Percentiles rank a stretch among this genome's conserved stretches.
These are phyloP conservation scores for Oedothorax gibbosus DNA, from an alignment of 1,140 invertebrate genomes.

Conservation along the genomic window DNA sequence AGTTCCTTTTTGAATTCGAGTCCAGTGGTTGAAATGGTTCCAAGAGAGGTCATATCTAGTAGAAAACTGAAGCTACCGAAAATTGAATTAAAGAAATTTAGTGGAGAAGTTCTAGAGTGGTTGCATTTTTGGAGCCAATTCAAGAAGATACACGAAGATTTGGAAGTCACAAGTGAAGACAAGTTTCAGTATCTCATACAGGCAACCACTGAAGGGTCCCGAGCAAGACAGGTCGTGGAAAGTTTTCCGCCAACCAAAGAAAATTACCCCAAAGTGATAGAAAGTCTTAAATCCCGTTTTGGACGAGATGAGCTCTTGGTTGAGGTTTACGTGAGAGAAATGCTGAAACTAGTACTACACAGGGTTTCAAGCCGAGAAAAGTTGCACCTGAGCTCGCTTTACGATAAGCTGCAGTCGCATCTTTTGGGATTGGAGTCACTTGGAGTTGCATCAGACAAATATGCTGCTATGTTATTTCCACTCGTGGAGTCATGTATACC, in stretches of 20 bases:
- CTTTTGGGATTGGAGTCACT: no score
- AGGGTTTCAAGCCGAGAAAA: no score
- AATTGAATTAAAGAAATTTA: neutral
- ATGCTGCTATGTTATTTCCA: no score
- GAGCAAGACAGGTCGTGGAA: neutral
- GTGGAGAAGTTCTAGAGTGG: neutral
- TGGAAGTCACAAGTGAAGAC: neutral
- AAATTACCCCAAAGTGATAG: constrained; percentile 1
- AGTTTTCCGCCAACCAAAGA: neutral
- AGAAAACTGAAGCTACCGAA: neutral
- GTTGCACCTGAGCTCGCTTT: no score
- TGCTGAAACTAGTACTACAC: no score
- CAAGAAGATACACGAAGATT: neutral
- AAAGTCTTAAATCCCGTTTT: neutral
- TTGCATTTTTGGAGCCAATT: constrained; percentile 21
- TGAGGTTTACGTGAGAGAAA: neutral
- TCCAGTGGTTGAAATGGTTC: no score
- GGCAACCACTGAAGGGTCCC: neutral
- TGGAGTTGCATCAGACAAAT: no score
- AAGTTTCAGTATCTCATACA: constrained; percentile 13
- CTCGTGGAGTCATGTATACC: no score
- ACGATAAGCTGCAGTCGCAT: no score
- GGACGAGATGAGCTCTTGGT: constrained; percentile 6
- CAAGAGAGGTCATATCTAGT: neutral
- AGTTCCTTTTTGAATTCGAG: no score